Evolutionary conservation across 2,113 vertebrate species (phyloP).

Genomic region (Pelodiscus sinensis): DNA sequence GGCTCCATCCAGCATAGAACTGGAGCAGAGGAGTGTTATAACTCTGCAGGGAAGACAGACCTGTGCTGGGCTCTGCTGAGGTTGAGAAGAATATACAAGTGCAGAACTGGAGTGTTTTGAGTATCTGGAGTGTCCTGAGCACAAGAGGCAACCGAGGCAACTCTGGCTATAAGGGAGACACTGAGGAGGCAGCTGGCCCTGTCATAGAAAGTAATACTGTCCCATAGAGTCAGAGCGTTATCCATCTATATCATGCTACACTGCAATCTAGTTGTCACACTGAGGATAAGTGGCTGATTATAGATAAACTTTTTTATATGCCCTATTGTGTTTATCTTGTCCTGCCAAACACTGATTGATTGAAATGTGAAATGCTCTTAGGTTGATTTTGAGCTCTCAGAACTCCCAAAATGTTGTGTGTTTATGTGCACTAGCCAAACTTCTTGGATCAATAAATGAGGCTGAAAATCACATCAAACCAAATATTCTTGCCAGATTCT

Average conservation of each 20-base stretch:
- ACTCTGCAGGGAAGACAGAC: no score
- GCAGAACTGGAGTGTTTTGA: not conserved
- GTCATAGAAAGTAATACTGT: not conserved
- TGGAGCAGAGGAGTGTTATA: no score
- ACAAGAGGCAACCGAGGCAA: not conserved
- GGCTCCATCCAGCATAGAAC: no score
- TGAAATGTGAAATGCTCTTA: conserved; percentile 39
- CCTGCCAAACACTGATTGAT: conserved; percentile 56
- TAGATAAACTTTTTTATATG: conserved; percentile 33
- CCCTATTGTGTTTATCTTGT: conserved; percentile 37
- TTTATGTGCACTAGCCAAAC: conserved; percentile 15
- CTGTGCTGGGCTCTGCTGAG: no score
- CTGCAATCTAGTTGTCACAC: conserved; percentile 20
- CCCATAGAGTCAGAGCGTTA: not conserved
- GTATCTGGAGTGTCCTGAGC: not conserved
- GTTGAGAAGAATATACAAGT: no score
- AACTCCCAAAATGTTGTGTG: conserved; percentile 31
- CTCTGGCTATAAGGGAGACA: not conserved
- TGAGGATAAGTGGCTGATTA: conserved; percentile 50
- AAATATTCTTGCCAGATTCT: not conserved
- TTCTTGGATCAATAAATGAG: not conserved
- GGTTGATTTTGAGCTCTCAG: conserved; percentile 29
- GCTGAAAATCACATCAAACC: not conserved
- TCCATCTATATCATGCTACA: not conserved
- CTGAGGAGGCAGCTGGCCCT: not conserved